phyloP scores from a whole-genome alignment of 2,113 vertebrate species.

The Formicarius rufipectus region DNA sequence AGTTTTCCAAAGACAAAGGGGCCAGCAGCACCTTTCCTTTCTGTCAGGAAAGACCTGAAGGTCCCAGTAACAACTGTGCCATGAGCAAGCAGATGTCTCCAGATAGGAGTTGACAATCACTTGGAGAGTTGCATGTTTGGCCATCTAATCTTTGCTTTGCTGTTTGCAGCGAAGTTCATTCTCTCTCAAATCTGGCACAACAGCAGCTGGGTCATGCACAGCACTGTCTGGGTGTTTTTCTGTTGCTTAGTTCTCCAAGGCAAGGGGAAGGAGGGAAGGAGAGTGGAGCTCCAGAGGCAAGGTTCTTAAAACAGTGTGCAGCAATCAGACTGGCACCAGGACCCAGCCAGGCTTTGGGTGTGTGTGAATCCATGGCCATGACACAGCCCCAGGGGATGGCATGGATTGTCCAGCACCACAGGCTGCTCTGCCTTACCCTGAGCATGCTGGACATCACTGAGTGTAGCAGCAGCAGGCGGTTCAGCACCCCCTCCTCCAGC shows the following conservation, averaged over 20 bases:
- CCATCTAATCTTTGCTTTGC: neutral
- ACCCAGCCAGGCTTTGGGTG: neutral
- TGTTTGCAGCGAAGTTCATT: neutral
- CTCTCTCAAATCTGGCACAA: neutral
- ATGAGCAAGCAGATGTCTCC: neutral
- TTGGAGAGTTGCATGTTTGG: neutral
- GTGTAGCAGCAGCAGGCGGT: constrained; percentile 55
- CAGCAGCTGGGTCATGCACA: neutral
- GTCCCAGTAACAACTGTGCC: neutral
- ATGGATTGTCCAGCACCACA: neutral
- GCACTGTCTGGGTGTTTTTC: neutral
- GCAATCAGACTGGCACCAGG: neutral
- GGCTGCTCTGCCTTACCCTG: constrained; percentile 36
- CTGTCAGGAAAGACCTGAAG: neutral
- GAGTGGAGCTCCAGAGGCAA: neutral
- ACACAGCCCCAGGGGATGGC: neutral
- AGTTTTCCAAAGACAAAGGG: neutral
- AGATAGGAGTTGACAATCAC: neutral
- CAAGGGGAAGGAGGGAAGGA: neutral
- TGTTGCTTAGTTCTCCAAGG: neutral
- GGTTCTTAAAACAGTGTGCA: neutral
- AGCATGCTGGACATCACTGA: constrained; percentile 6
- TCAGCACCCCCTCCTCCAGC: constrained; percentile 31
- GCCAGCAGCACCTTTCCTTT: neutral
- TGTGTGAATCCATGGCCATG: neutral